Base-by-base conservation (phyloP, 2,113 vertebrate genomes). In the Strigops habroptila region DNA sequence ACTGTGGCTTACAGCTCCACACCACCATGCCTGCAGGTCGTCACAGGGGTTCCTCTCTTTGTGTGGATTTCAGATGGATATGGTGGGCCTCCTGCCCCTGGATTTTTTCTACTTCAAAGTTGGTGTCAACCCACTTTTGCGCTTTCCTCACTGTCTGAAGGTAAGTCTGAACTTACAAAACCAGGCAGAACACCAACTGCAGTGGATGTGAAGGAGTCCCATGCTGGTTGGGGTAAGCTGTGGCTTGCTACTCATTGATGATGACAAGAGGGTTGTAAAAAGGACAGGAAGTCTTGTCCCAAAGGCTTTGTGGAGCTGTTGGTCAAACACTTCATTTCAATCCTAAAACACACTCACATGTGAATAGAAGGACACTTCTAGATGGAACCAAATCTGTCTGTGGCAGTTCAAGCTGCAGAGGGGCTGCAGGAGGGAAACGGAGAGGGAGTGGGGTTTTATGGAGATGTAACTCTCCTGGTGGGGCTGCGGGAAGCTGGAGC, bases 111-210 rank as follows among this genome's bases (percentile, higher is more conserved):
- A 99, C 91, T 96, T 98, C 78, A 99, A 98, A 96, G 97, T 99
- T 0, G 99, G 99, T 1, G 98, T 99, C 35, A 99, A 99, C 76
- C 98, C 99, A 0, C 97, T 99, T 52, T 95, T 99, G 37, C 98
- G 99, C 14, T 97, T 99, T 60, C 99, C 99, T 82, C 99, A 99
- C 16, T 98, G 99, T 71, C 96, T 99, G 77, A 99, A 99, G 99
- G 99, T 99, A 83, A 96, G 97, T 70, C 5, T 7, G 51, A 27
- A 44, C 18, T 76, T 8, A 17, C 25, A n/a, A 3, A 33, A 3
- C 4, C 37, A 14, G 46, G 18, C 57, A 44, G 21, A 33, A 1
- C 18, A 49, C 33, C n/a, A 16, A 33, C 13, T 28, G n/a, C 23
- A 17, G n/a, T 1, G 41, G 8, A 24, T 1, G 0, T 33, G 48